Percentiles rank a stretch among this genome's conserved stretches.
Conservation (phyloP, 2,113 vertebrate genomes). For the Bubalus kerabau region DNA sequence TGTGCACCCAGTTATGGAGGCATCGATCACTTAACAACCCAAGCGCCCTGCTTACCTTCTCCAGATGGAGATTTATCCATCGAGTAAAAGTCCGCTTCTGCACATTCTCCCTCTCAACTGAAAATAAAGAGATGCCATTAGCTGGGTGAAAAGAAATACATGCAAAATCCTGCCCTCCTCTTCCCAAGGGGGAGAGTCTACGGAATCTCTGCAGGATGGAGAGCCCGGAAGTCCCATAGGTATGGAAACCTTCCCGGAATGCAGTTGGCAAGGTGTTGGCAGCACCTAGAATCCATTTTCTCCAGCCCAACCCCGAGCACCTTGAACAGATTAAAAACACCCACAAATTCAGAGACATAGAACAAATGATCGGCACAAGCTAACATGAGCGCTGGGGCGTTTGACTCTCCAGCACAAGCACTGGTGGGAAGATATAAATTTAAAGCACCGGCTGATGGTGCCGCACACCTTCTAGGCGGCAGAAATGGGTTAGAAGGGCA, state of each 20-base stretch:
- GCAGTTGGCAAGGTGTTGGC: accelerated
- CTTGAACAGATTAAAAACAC: not conserved
- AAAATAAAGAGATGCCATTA: conserved; percentile 65
- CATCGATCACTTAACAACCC: accelerated
- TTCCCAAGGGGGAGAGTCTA: not conserved
- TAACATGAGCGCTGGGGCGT: accelerated
- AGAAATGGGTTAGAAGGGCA: not conserved
- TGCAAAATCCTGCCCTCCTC: too few species aligned
- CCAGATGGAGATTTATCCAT: conserved; percentile 97
- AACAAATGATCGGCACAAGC: too few species aligned
- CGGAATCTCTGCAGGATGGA: accelerated
- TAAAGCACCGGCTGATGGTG: not conserved
- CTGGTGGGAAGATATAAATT: not conserved
- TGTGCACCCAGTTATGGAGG: accelerated
- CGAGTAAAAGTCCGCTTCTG: conserved; percentile 99
- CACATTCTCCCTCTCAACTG: conserved; percentile 94
- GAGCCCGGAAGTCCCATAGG: accelerated
- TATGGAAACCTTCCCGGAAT: not conserved
- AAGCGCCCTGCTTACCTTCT: conserved; percentile 85
- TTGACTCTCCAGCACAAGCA: accelerated
- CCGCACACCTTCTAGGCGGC: accelerated
- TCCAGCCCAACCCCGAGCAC: not conserved
- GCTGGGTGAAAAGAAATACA: accelerated
- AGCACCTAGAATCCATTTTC: not conserved
- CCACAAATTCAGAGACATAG: not conserved